These are phyloP conservation scores for Malthinus seriepunctatus DNA, from an alignment of 2,888 invertebrate species.

Conservation along the genomic window DNA sequence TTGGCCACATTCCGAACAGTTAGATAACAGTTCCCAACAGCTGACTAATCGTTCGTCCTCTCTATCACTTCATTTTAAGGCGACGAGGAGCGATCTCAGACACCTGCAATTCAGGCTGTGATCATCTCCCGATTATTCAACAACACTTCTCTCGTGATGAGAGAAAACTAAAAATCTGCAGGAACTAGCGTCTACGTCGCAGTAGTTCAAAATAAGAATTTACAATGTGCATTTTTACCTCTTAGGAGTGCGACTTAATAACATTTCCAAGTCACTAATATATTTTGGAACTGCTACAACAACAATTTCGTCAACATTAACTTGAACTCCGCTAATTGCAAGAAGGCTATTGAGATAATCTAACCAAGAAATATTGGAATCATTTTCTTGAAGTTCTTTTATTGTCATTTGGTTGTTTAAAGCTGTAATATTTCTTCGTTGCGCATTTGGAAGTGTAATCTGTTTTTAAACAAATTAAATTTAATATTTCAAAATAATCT, in stretches of 20 bases:
- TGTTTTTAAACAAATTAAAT: slow-evolving; percentile 44
- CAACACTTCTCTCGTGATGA: no score
- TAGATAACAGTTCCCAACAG: no score
- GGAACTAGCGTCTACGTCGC: no score
- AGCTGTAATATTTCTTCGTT: slow-evolving; percentile 85
- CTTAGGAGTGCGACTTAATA: slow-evolving; percentile 60
- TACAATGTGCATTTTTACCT: slow-evolving; percentile 39
- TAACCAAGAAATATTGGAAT: slow-evolving; percentile 78
- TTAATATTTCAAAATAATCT: neutral
- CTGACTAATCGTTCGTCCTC: no score
- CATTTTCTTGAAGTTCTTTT: slow-evolving; percentile 71
- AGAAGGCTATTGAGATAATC: slow-evolving; percentile 83
- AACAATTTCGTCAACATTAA: slow-evolving; percentile 72
- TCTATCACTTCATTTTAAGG: no score
- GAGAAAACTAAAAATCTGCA: no score
- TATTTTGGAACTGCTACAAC: slow-evolving; percentile 86
- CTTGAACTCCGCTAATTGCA: slow-evolving; percentile 60
- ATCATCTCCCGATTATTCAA: no score
- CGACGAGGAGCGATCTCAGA: no score
- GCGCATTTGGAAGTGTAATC: slow-evolving; percentile 86
- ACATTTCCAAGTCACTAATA: slow-evolving; percentile 69
- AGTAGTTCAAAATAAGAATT: no score
- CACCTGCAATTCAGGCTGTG: no score
- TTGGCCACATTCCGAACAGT: no score
- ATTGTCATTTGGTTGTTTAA: slow-evolving; percentile 91